These are phyloP conservation scores for Castor canadensis DNA, from an alignment of 2,113 vertebrate genomes.

Conservation along the genomic window DNA sequence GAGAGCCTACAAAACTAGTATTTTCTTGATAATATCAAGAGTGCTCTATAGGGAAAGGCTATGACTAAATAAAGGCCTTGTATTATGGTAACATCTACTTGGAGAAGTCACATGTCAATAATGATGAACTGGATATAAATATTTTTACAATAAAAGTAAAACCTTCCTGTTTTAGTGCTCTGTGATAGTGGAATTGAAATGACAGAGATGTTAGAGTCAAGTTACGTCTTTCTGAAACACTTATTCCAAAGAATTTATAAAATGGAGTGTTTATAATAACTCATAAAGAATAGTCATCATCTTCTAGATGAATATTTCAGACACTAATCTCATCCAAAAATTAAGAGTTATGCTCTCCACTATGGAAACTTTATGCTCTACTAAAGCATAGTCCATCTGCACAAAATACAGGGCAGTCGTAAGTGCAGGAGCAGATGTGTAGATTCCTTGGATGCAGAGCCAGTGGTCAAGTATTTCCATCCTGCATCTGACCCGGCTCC, in stretches of 20 bases:
- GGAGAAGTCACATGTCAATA: not conserved
- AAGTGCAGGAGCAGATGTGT: not conserved
- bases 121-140: not conserved
- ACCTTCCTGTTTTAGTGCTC: not conserved
- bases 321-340: not conserved
- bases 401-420: not conserved
- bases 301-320: slow-evolving; percentile 11
- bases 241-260: not conserved
- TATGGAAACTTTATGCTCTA: not conserved
- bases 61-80: not conserved
- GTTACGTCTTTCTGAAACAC: not conserved
- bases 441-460: not conserved
- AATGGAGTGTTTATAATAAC: not conserved
- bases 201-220: not conserved
- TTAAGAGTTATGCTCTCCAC: not conserved
- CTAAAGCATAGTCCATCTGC: not conserved
- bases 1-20: not conserved
- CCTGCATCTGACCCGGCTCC: not conserved
- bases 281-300: not conserved
- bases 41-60: not conserved
- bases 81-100: not conserved
- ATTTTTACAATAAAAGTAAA: not conserved
- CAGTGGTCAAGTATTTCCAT: not conserved
- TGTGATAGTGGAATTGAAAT: not conserved
- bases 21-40: not conserved